Conservation (phyloP, 35 echinoderm and acorn worm genomes). For the Heliocidaris tuberculata region DNA sequence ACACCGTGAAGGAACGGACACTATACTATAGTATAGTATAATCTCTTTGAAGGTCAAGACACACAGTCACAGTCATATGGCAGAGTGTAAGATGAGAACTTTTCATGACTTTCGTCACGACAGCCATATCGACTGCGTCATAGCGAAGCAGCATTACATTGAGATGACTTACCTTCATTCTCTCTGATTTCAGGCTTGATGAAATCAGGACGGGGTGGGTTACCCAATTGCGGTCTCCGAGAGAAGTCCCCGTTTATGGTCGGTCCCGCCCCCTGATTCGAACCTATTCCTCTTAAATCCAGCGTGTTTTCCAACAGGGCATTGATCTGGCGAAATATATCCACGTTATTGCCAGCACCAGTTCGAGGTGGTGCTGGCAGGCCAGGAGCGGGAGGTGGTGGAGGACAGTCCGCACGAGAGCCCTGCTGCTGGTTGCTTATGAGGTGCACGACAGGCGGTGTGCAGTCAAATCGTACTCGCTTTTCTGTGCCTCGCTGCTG, state of each 20-base stretch:
- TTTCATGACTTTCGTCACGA: neutral
- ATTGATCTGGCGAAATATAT: conserved; percentile 72
- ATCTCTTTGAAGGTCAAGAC: no score
- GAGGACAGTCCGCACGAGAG: conserved; percentile 1
- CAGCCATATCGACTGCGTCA: neutral
- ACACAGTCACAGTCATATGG: neutral
- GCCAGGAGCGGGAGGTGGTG: conserved; percentile 1
- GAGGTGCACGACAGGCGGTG: neutral
- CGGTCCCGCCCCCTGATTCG: conserved; percentile 37
- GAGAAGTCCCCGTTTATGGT: neutral
- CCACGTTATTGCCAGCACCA: conserved; percentile 47
- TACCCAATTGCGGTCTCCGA: conserved; percentile 17
- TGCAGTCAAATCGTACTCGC: conserved; percentile 25
- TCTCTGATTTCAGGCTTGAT: conserved; percentile 23
- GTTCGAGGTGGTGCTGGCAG: neutral
- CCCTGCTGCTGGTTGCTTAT: neutral
- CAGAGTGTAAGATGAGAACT: neutral
- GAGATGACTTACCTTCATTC: conserved; percentile 12
- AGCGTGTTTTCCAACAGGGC: conserved; percentile 65
- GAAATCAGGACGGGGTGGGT: neutral
- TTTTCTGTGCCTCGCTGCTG: conserved; percentile 22
- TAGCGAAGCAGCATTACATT: neutral
- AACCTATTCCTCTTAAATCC: conserved; percentile 57
- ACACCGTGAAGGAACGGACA: no score
- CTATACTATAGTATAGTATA: no score